Conservation (phyloP, 1,140 invertebrate genomes). For the Hydropsyche tenuis region DNA sequence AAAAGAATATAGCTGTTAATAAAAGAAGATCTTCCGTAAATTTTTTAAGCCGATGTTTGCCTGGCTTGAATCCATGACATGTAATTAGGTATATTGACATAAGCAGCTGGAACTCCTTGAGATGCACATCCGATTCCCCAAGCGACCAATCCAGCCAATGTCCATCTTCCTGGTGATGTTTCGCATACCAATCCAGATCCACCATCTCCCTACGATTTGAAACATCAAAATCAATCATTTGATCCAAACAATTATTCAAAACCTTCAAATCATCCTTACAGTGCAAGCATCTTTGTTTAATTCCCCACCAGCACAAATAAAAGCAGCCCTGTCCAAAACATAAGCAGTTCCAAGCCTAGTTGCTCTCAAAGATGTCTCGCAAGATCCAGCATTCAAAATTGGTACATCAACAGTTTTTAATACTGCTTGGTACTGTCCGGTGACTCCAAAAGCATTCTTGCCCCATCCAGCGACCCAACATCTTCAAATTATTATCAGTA, state of each 20-base stretch:
- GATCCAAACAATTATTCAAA: background rate
- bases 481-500: slow-evolving; percentile 52
- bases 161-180: slow-evolving; percentile 59
- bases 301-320: slow-evolving; percentile 80
- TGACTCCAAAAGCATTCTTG: slow-evolving; percentile 73
- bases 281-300: slow-evolving; percentile 78
- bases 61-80: slow-evolving; percentile 67
- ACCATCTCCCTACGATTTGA: slow-evolving; percentile 70
- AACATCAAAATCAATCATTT: background rate
- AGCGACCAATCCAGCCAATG: slow-evolving; percentile 73
- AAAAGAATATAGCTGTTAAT: too few species aligned
- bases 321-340: slow-evolving; percentile 68
- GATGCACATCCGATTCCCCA: slow-evolving; percentile 77
- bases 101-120: slow-evolving; percentile 69
- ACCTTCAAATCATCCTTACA: slow-evolving; percentile 52
- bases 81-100: slow-evolving; percentile 69
- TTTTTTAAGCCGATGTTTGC: background rate
- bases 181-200: slow-evolving; percentile 76
- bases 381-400: slow-evolving; percentile 65
- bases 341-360: slow-evolving; percentile 72
- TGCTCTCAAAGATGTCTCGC: slow-evolving; percentile 66
- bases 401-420: slow-evolving; percentile 75
- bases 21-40: too few species aligned
- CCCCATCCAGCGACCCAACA: slow-evolving; percentile 83
- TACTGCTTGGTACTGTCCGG: slow-evolving; percentile 70